These are phyloP conservation scores for Cynopterus sphinx DNA, from an alignment of 2,797 vertebrate genomes.

Conservation along the genomic window DNA sequence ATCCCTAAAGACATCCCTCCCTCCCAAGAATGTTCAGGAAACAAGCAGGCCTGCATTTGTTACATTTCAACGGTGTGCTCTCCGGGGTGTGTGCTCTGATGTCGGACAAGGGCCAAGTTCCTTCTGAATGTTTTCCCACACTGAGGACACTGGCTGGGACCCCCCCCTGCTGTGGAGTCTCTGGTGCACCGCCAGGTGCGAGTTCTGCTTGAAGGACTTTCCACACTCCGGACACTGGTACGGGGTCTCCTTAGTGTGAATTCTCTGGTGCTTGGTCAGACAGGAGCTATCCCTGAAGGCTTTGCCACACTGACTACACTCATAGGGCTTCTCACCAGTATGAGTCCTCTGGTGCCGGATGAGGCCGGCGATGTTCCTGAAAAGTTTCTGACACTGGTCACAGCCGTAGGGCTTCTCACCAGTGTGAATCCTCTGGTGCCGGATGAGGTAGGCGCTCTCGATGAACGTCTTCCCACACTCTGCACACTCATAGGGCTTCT, in stretches of 20 bases:
- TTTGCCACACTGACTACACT: slow-evolving; percentile 80
- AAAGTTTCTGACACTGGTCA: slow-evolving; percentile 76
- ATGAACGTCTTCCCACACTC: slow-evolving; percentile 82
- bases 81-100: slow-evolving; percentile 71
- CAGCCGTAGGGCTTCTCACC: slow-evolving; percentile 80
- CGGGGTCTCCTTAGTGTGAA: slow-evolving; percentile 74
- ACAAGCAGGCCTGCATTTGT: rapidly evolving
- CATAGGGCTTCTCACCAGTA: slow-evolving; percentile 80
- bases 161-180: slow-evolving; percentile 65
- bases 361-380: slow-evolving; percentile 79
- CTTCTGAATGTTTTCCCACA: slow-evolving; percentile 77
- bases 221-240: slow-evolving; percentile 72
- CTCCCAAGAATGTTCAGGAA: neutral
- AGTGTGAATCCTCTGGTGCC: slow-evolving; percentile 79
- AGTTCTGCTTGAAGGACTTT: slow-evolving; percentile 76
- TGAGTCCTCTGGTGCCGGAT: slow-evolving; percentile 81
- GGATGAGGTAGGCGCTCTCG: slow-evolving; percentile 81
- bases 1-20: neutral
- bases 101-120: slow-evolving; percentile 71
- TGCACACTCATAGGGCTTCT: slow-evolving; percentile 77
- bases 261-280: slow-evolving; percentile 77
- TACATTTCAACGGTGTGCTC: neutral
- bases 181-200: slow-evolving; percentile 72
- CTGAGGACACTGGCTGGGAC: slow-evolving; percentile 58
- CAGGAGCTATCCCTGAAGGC: slow-evolving; percentile 79